Base-by-base conservation (phyloP, 2,888 invertebrate genomes). In the Callyntrura sp. region DNA sequence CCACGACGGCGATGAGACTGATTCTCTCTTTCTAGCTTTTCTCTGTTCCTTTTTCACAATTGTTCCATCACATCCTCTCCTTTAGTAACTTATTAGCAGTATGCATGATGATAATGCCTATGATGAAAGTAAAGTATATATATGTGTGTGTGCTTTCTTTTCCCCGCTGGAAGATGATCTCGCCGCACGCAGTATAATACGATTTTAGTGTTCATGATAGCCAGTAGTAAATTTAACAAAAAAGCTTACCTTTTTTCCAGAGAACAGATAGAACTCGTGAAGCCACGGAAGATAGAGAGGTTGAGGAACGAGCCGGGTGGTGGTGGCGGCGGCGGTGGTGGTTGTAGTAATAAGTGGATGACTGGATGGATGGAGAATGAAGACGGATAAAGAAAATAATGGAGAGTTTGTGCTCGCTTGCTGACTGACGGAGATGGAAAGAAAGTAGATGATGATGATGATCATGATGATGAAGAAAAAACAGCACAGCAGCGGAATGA, bases 321-420 rank as follows among this genome's bases (percentile, higher is more conserved):
- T n/a, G n/a, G n/a, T n/a, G n/a, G n/a, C n/a, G n/a, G n/a, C n/a
- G n/a, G n/a, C n/a, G n/a, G n/a, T n/a, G n/a, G n/a, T 25, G 62
- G 62, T 62, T 0, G 43, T 43, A 11, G 17, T 14, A 35, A 43
- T 43, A 43, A 70, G 68, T 70, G 48, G 14, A 45, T 20, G 48
- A 28, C 23, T 23, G 11, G 25, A 25, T 14, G 55, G 51, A 25
- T n/a, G n/a, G 65, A 55, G 48, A 55, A 73, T 51, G 35, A 73
- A 48, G 17, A 62, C 23, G 43, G 78, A 25, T 9, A 25, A 45
- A 57, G 85, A 83, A 73, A 84, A 87, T 65, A 82, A 88, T 88
- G 73, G 88, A 88, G 88, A 73, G 88, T 82, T n/a, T n/a, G n/a
- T n/a, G n/a, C n/a, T n/a, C n/a, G 73, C 17, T 70, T 35, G 23